phyloP scores from a whole-genome alignment of 2,888 invertebrate species.

The Eueremaeus valkanovi region DNA sequence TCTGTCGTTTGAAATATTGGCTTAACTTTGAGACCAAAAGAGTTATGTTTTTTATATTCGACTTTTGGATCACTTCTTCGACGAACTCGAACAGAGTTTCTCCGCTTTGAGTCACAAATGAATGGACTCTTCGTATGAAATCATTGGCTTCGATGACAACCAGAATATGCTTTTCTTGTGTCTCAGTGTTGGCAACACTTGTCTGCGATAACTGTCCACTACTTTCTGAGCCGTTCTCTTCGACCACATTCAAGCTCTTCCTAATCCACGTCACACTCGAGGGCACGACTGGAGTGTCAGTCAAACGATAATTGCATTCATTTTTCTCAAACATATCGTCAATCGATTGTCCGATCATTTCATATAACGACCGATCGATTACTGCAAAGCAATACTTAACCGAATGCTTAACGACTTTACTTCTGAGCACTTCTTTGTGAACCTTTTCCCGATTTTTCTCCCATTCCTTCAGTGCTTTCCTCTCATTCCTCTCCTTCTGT shows the following conservation, averaged over 20 bases:
- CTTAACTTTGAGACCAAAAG: conserved; percentile 15
- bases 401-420: background rate
- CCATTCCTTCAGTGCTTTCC: background rate
- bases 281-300: background rate
- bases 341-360: background rate
- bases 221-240: background rate
- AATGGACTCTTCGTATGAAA: conserved; percentile 15
- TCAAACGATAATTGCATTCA: conserved; percentile 1
- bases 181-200: conserved; percentile 5
- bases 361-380: background rate
- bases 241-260: conserved; percentile 9
- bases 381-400: background rate
- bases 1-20: conserved; percentile 18
- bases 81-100: conserved; percentile 21
- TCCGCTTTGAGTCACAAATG: conserved; percentile 6
- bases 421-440: conserved; percentile 21
- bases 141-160: conserved; percentile 5
- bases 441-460: background rate
- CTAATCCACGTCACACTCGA: conserved; percentile 29
- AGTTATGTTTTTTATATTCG: conserved; percentile 1
- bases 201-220: conserved; percentile 6
- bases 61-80: background rate
- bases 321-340: background rate
- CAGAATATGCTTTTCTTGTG: conserved; percentile 1
- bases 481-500: background rate